A percentile compares a stretch with the other conserved stretches of the same genome.
These are phyloP conservation scores for Diplogasteroides magnus DNA, from an alignment of 1,140 invertebrate species.

Conservation along the genomic window DNA sequence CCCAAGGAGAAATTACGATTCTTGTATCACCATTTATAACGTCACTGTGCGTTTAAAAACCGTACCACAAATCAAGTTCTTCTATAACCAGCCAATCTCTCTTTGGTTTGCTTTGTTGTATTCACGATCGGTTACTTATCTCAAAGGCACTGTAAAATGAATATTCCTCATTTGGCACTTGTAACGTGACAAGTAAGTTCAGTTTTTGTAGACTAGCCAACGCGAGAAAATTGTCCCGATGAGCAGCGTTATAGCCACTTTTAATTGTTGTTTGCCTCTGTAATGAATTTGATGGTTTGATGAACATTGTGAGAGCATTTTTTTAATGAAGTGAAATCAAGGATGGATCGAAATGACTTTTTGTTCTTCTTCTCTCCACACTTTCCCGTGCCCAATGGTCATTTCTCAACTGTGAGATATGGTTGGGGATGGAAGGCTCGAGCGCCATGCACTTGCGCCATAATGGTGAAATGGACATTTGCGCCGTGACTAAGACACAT, in stretches of 20 bases:
- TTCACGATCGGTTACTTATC: constrained; percentile 2
- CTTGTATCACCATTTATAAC: not conserved
- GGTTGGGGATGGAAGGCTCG: not conserved
- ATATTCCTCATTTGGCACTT: not conserved
- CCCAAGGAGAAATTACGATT: constrained; percentile 9
- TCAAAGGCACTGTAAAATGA: not conserved
- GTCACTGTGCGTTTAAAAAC: not conserved
- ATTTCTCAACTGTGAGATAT: constrained; percentile 8
- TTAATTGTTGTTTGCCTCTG: not conserved
- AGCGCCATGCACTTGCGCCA: not conserved
- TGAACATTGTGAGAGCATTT: not conserved
- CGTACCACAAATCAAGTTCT: constrained; percentile 4
- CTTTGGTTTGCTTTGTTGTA: too few species aligned
- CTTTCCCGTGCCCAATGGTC: not conserved
- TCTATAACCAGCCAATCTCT: too few species aligned
- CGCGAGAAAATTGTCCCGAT: not conserved
- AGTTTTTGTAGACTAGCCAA: not conserved
- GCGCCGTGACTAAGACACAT: not conserved
- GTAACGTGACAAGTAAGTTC: not conserved
- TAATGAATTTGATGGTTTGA: not conserved
- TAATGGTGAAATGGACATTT: not conserved
- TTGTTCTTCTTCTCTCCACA: not conserved
- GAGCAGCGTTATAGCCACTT: constrained; percentile 1
- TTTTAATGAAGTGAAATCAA: not conserved
- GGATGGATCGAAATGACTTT: constrained; percentile 10